A percentile compares a stretch with the other conserved stretches of the same genome.
phyloP scores from a whole-genome alignment of 2,888 invertebrate species.

The Calameuta idolon region DNA sequence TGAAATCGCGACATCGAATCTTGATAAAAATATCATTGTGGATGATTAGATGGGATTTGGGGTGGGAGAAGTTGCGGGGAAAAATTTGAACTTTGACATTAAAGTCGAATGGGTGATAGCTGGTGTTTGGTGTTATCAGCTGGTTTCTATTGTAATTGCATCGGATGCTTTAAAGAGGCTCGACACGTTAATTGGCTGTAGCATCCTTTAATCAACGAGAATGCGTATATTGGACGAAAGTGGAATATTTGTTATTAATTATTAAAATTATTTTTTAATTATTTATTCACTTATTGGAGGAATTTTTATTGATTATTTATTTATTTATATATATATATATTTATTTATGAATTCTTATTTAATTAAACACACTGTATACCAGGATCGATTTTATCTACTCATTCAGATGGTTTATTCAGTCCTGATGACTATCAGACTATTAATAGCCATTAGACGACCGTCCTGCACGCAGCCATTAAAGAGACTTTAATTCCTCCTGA shows the following conservation, averaged over 20 bases:
- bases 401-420: neutral
- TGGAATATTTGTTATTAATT: neutral
- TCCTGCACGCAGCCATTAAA: neutral
- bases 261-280: neutral
- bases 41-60: neutral
- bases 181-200: slow-evolving; percentile 38
- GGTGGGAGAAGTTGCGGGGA: neutral
- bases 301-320: no score
- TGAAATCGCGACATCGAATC: neutral
- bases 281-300: no score
- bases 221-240: neutral
- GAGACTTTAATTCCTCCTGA: neutral
- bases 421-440: neutral
- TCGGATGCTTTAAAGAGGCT: slow-evolving; percentile 25
- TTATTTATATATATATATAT: neutral
- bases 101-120: neutral
- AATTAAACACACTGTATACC: neutral
- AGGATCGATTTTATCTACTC: neutral
- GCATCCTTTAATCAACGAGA: slow-evolving; percentile 24
- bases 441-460: neutral
- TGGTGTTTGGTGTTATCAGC: neutral
- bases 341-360: neutral
- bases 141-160: slow-evolving; percentile 27
- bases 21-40: neutral
- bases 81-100: neutral